Evolutionary conservation across 2,113 vertebrate species (phyloP).

Genomic region (Platichthys flesus): DNA sequence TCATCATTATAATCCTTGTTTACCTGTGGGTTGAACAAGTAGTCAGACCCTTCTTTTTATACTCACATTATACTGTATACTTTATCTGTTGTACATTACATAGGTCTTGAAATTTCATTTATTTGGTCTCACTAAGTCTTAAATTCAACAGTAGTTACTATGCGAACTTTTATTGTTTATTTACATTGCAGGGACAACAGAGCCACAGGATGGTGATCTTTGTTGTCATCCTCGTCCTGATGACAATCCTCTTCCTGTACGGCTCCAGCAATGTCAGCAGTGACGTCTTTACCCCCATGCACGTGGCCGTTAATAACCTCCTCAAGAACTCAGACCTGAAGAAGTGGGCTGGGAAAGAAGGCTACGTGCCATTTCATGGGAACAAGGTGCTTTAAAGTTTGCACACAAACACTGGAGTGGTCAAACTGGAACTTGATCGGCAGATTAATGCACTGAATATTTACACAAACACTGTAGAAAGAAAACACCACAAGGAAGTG

Average conservation of each 20-base stretch:
- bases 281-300: slow-evolving; percentile 78
- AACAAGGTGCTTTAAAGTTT: slow-evolving; percentile 87
- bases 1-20: background rate
- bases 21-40: background rate
- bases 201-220: slow-evolving; percentile 89
- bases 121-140: too few species aligned
- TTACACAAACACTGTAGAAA: too few species aligned
- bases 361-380: slow-evolving; percentile 86
- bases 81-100: too few species aligned
- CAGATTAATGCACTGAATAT: background rate
- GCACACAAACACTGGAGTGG: too few species aligned
- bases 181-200: slow-evolving; percentile 73
- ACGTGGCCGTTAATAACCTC: slow-evolving; percentile 58
- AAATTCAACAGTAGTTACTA: background rate
- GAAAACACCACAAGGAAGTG: too few species aligned
- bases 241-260: slow-evolving; percentile 94
- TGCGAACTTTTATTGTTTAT: background rate
- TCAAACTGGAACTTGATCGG: too few species aligned
- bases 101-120: too few species aligned
- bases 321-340: slow-evolving; percentile 84
- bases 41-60: background rate
- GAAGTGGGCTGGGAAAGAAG: slow-evolving; percentile 87
- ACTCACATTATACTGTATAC: too few species aligned
- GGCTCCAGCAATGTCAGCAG: slow-evolving; percentile 89
- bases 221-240: slow-evolving; percentile 87